Evolutionary conservation across 2,113 vertebrate genomes (phyloP).

Genomic region (Collichthys lucidus): DNA sequence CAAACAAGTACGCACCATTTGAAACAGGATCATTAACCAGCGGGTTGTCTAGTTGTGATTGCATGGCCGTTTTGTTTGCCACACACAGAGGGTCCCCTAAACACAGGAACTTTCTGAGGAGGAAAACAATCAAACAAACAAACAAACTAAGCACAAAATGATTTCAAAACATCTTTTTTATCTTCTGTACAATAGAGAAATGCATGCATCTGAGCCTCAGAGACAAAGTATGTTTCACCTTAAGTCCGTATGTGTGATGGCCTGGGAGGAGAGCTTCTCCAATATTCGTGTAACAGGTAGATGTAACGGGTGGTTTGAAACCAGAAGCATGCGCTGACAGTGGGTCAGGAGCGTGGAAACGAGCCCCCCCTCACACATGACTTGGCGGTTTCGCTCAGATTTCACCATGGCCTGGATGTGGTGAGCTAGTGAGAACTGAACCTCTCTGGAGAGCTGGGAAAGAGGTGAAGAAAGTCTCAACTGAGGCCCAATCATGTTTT

Average conservation of each 20-base stretch:
- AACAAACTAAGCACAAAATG: too few species aligned
- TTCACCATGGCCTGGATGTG: conserved; percentile 90
- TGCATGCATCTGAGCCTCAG: neutral
- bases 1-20: conserved; percentile 57
- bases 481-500: neutral
- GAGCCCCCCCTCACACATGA: conserved; percentile 90
- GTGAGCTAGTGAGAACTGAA: conserved; percentile 87
- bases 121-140: conserved; percentile 3
- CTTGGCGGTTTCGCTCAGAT: conserved; percentile 91
- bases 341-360: conserved; percentile 84
- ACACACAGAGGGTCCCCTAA: conserved; percentile 82
- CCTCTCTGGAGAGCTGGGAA: conserved; percentile 89
- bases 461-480: neutral
- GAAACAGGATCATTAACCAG: conserved; percentile 5
- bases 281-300: conserved; percentile 89
- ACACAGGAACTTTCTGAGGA: conserved; percentile 88
- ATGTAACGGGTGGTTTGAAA: conserved; percentile 83
- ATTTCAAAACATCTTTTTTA: neutral
- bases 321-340: conserved; percentile 82
- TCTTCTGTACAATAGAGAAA: neutral
- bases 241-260: conserved; percentile 87
- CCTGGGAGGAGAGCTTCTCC: conserved; percentile 94
- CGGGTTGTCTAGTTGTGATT: conserved; percentile 17
- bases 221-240: conserved; percentile 80
- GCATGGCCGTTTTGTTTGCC: conserved; percentile 37